Evolutionary conservation across 1,140 invertebrate genomes (phyloP).

Genomic region (Diorhabda carinulata): DNA sequence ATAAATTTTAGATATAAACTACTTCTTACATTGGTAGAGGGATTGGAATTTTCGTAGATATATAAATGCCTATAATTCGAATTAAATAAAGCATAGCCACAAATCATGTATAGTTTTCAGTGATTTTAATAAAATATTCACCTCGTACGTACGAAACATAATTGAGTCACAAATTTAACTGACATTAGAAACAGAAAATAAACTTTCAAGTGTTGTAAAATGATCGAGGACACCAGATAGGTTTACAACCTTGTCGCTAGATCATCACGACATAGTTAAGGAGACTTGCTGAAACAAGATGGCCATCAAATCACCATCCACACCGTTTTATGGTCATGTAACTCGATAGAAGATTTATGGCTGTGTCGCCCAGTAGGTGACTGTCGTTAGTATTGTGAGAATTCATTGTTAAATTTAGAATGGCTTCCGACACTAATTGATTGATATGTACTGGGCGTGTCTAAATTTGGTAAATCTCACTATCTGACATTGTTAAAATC

Average conservation of each 20-base stretch:
- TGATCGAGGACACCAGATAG: slow-evolving; percentile 17
- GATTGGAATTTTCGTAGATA: too few species aligned
- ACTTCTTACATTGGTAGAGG: too few species aligned
- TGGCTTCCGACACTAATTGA: neutral
- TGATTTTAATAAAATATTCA: too few species aligned
- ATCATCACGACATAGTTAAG: slow-evolving; percentile 9
- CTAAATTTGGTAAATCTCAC: too few species aligned
- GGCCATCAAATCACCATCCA: slow-evolving; percentile 19
- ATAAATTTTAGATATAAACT: too few species aligned
- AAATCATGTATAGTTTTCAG: too few species aligned
- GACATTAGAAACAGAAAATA: neutral
- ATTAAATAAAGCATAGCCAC: too few species aligned
- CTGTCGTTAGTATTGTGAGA: neutral
- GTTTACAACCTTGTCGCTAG: slow-evolving; percentile 22
- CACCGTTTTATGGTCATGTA: slow-evolving; percentile 16
- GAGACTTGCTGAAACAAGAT: slow-evolving; percentile 16
- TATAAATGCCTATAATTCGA: too few species aligned
- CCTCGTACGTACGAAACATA: neutral
- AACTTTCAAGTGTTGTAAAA: slow-evolving; percentile 15
- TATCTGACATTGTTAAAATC: too few species aligned
- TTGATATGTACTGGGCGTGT: too few species aligned
- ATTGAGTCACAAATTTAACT: neutral
- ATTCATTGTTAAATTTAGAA: neutral
- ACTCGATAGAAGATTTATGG: slow-evolving; percentile 7
- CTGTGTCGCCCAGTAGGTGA: slow-evolving; percentile 8